Conservation (phyloP, 2,888 invertebrate genomes). For the Tolmerus cingulatus region DNA sequence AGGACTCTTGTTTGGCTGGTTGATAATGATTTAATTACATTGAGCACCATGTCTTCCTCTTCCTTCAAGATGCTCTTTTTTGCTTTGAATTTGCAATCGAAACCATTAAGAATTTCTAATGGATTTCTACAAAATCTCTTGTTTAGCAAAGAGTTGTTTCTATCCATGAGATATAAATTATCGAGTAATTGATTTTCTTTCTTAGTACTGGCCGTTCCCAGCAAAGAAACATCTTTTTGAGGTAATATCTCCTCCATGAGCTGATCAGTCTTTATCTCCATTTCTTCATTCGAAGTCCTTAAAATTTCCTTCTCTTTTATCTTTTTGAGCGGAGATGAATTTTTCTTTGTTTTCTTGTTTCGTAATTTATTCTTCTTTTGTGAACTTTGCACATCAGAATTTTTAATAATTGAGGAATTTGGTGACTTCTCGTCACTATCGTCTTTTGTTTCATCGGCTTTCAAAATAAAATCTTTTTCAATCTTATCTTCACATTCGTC, state of each 20-base stretch:
- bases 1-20: not conserved
- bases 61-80: conserved; percentile 47
- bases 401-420: not conserved
- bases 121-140: conserved; percentile 44
- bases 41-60: conserved; percentile 51
- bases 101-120: conserved; percentile 45
- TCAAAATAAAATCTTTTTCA: not conserved
- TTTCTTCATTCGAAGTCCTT: not conserved
- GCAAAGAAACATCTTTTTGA: not conserved
- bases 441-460: not conserved
- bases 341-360: conserved; percentile 37
- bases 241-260: not conserved
- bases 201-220: not conserved
- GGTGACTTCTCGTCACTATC: not conserved
- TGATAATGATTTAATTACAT: conserved; percentile 47
- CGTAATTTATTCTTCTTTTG: conserved; percentile 1
- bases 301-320: conserved; percentile 9
- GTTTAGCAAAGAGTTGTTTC: conserved; percentile 24
- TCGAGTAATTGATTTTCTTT: not conserved
- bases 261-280: conserved; percentile 36
- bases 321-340: conserved; percentile 7
- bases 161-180: conserved; percentile 1
- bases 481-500: not conserved
- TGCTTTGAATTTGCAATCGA: conserved; percentile 45
- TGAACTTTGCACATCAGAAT: not conserved